Conservation (phyloP, 2,888 invertebrate species). For the Scaptomyza cyrtandrae region DNA sequence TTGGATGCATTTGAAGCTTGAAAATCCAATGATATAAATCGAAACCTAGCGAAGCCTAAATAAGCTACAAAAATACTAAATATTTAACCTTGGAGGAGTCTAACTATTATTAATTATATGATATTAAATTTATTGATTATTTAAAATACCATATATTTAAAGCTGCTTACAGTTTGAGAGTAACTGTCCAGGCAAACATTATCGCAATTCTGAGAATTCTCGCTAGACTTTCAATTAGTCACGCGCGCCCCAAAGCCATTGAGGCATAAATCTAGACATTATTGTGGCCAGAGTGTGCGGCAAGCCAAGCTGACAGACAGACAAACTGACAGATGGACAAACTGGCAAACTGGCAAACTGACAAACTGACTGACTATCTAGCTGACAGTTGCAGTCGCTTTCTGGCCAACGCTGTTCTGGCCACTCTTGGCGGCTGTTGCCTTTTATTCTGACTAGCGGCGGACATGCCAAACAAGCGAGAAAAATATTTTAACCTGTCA, state of each 20-base stretch:
- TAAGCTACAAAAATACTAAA: too few relatives aligned
- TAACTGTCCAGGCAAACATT: conserved; percentile 25
- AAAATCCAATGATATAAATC: not conserved
- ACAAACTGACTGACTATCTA: conserved; percentile 37
- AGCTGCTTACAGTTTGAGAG: conserved; percentile 32
- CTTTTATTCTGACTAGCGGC: not conserved
- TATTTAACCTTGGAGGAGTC: too few relatives aligned
- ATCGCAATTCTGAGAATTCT: conserved; percentile 54
- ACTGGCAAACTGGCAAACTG: conserved; percentile 12
- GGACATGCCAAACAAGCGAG: conserved; percentile 43
- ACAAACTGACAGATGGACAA: conserved; percentile 33
- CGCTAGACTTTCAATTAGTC: conserved; percentile 76
- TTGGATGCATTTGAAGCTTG: conserved; percentile 16
- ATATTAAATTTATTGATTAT: not conserved
- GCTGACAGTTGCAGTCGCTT: conserved; percentile 44
- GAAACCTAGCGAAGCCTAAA: too few relatives aligned
- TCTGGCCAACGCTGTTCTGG: conserved; percentile 38
- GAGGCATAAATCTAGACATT: conserved; percentile 76
- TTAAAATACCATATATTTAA: not conserved
- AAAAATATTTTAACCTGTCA: conserved; percentile 78
- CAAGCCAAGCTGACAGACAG: conserved; percentile 47
- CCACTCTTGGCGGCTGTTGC: conserved; percentile 29
- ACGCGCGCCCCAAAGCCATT: conserved; percentile 70
- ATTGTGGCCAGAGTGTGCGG: conserved; percentile 53
- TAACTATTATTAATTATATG: not conserved